Conservation (phyloP, 2,888 invertebrate species). For the Lycaena phlaeas region DNA sequence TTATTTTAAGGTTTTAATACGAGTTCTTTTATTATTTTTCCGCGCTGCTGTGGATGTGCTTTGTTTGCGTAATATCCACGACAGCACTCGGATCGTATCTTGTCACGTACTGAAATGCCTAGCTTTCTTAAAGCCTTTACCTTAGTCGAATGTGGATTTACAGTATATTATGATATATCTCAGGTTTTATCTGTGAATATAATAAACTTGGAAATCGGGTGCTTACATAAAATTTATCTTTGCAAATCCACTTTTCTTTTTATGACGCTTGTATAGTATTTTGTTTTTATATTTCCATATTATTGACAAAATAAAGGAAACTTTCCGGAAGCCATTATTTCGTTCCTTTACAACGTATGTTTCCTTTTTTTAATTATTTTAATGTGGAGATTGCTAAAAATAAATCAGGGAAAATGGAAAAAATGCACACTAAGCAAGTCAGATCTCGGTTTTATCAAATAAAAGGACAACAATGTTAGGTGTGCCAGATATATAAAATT, state of each 20-base stretch:
- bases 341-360: no score
- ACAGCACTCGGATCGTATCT: neutral
- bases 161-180: neutral
- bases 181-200: neutral
- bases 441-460: no score
- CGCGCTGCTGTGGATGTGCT: constrained; percentile 3
- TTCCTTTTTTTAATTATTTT: no score
- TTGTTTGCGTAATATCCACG: constrained; percentile 6
- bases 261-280: no score
- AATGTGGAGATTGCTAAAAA: no score
- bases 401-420: no score
- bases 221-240: neutral
- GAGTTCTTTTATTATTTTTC: neutral
- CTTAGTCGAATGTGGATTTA: constrained; percentile 7
- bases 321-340: no score
- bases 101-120: constrained; percentile 6
- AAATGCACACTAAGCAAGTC: no score
- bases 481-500: neutral
- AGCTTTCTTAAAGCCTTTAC: constrained; percentile 1
- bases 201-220: constrained; percentile 3
- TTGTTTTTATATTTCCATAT: no score
- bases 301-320: no score
- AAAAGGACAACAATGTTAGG: no score
- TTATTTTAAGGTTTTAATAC: neutral
- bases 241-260: no score